A percentile compares a stretch with the other conserved stretches of the same genome.
Conservation (phyloP, 1,140 invertebrate genomes). For the Uloborus diversus region DNA sequence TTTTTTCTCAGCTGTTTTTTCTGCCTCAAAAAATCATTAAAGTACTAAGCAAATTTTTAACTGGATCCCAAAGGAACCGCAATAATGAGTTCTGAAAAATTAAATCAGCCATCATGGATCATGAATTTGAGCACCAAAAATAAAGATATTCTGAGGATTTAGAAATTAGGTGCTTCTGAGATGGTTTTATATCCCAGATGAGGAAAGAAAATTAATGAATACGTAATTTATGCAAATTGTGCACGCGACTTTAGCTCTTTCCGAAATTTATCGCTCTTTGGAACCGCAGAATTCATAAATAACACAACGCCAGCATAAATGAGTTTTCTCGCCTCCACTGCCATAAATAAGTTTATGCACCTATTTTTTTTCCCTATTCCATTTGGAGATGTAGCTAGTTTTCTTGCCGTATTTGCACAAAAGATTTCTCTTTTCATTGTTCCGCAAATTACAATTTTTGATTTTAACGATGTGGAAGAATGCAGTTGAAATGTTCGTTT, state of each 20-base stretch:
- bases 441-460: too few species aligned
- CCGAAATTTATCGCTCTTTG: conserved; percentile 9
- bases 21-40: too few species aligned
- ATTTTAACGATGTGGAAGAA: too few species aligned
- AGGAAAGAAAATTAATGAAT: conserved; percentile 52
- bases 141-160: conserved; percentile 39
- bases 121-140: conserved; percentile 15
- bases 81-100: conserved; percentile 22
- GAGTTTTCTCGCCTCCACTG: conserved; percentile 20
- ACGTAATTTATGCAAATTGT: conserved; percentile 48
- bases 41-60: conserved; percentile 3
- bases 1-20: background rate
- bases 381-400: too few species aligned
- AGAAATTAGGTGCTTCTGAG: background rate
- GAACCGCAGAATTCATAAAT: conserved; percentile 42
- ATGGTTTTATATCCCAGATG: conserved; percentile 43
- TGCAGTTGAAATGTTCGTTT: too few species aligned
- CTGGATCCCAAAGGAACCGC: background rate
- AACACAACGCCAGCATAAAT: conserved; percentile 32
- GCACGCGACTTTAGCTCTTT: conserved; percentile 8
- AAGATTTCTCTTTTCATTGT: conserved; percentile 6
- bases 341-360: background rate
- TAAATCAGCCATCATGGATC: conserved; percentile 35
- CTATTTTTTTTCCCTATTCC: background rate
- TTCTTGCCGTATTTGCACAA: background rate